phyloP scores from a whole-genome alignment of 1,140 invertebrate species.

The Drosophila equinoxialis region DNA sequence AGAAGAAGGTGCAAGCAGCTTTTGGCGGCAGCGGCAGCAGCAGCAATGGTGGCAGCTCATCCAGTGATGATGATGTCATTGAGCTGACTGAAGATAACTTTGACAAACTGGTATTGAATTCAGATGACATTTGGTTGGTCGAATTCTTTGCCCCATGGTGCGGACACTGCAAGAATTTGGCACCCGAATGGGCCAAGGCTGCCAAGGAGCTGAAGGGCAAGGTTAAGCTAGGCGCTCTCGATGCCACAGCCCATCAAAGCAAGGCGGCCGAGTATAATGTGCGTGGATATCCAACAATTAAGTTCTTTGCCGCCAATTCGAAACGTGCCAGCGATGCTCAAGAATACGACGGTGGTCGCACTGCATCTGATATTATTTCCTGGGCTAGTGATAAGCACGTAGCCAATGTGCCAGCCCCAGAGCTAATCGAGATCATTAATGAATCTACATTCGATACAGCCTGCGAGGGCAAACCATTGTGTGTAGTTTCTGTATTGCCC shows the following conservation, averaged over 20 bases:
- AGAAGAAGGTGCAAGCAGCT: slow-evolving; percentile 74
- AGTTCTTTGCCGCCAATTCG: slow-evolving; percentile 94
- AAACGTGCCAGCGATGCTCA: slow-evolving; percentile 88
- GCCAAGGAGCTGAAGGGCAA: slow-evolving; percentile 97
- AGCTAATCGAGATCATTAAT: slow-evolving; percentile 89
- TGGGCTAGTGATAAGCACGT: slow-evolving; percentile 94
- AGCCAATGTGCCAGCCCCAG: slow-evolving; percentile 94
- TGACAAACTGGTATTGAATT: slow-evolving; percentile 93
- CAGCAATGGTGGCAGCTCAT: slow-evolving; percentile 41
- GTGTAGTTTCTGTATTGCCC: slow-evolving; percentile 96
- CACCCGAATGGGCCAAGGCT: slow-evolving; percentile 96
- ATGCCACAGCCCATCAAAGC: slow-evolving; percentile 95
- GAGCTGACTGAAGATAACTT: slow-evolving; percentile 98
- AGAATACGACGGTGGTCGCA: slow-evolving; percentile 96
- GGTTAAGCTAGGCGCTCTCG: slow-evolving; percentile 97
- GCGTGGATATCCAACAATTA: slow-evolving; percentile 98
- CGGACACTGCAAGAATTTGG: slow-evolving; percentile 97
- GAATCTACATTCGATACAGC: slow-evolving; percentile 88
- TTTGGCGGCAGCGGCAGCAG: slow-evolving; percentile 71
- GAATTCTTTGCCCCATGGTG: slow-evolving; percentile 99
- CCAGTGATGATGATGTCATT: slow-evolving; percentile 89
- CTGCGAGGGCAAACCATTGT: slow-evolving; percentile 94
- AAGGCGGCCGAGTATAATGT: slow-evolving; percentile 92
- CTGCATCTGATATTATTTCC: slow-evolving; percentile 93
- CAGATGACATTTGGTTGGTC: slow-evolving; percentile 97